Evolutionary conservation across 2,797 vertebrate species (phyloP).

Genomic region (Thaleichthys pacificus): DNA sequence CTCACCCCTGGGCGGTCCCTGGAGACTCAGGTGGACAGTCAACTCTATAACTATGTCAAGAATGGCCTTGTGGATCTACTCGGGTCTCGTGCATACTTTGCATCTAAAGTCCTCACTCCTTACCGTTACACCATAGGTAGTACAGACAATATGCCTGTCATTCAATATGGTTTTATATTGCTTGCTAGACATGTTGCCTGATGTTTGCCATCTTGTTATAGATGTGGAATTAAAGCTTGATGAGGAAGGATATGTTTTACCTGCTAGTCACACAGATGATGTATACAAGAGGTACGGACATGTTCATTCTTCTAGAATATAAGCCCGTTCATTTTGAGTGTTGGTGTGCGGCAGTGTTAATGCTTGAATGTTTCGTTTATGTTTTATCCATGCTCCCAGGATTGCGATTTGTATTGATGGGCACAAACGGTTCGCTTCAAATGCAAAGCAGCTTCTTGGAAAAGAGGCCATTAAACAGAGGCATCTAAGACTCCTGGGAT

Average conservation of each 20-base stretch:
- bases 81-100: conserved; percentile 83
- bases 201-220: conserved; percentile 48
- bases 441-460: conserved; percentile 79
- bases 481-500: conserved; percentile 87
- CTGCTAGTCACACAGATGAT: conserved; percentile 73
- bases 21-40: conserved; percentile 77
- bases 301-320: neutral
- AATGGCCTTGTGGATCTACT: conserved; percentile 81
- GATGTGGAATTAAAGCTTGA: conserved; percentile 95
- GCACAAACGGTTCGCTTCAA: conserved; percentile 79
- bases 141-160: neutral
- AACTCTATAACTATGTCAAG: conserved; percentile 80
- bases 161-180: accelerated
- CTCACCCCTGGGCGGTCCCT: conserved; percentile 61
- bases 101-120: conserved; percentile 82
- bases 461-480: conserved; percentile 89
- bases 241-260: conserved; percentile 85
- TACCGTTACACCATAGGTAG: conserved; percentile 89
- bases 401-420: conserved; percentile 91
- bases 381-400: conserved; percentile 61
- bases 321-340: neutral
- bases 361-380: neutral
- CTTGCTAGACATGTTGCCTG: neutral
- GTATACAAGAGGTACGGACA: conserved; percentile 78
- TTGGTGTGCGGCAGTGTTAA: neutral